A percentile compares a stretch with the other conserved stretches of the same genome.
Evolutionary conservation across 2,888 invertebrate species (phyloP).

Genomic region (Dryomyza anilis): DNA sequence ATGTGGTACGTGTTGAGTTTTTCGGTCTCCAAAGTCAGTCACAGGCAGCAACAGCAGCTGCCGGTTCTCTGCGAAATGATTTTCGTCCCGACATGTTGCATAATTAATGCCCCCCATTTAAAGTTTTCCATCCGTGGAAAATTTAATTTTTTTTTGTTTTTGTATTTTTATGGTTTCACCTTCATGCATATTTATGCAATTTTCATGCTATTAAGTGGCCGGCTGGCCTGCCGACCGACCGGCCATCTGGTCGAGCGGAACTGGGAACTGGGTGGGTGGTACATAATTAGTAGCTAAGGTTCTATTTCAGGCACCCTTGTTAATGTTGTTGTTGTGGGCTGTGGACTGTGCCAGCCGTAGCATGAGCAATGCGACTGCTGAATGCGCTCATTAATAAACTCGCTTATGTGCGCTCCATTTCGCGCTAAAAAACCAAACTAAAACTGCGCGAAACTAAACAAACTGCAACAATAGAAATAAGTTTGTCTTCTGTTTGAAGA

Average conservation of each 20-base stretch:
- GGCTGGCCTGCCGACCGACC: background rate
- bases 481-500: background rate
- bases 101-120: conserved; percentile 12
- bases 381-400: conserved; percentile 10
- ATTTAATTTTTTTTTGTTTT: no score
- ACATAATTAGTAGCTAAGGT: conserved; percentile 6
- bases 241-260: no score
- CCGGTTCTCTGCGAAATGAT: background rate
- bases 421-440: no score
- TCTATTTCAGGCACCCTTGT: background rate
- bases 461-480: background rate
- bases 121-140: conserved; percentile 15
- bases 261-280: no score
- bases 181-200: conserved; percentile 1
- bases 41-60: background rate
- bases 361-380: background rate
- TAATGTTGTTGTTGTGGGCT: background rate
- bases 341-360: background rate
- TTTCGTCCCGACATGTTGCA: background rate
- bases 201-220: conserved; percentile 5
- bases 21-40: no score
- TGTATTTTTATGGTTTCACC: conserved; percentile 16
- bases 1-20: background rate
- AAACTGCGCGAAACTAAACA: no score
- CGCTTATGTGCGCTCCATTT: conserved; percentile 19